Base-by-base conservation (phyloP, 2,113 vertebrate genomes). In the Heliornis fulica region DNA sequence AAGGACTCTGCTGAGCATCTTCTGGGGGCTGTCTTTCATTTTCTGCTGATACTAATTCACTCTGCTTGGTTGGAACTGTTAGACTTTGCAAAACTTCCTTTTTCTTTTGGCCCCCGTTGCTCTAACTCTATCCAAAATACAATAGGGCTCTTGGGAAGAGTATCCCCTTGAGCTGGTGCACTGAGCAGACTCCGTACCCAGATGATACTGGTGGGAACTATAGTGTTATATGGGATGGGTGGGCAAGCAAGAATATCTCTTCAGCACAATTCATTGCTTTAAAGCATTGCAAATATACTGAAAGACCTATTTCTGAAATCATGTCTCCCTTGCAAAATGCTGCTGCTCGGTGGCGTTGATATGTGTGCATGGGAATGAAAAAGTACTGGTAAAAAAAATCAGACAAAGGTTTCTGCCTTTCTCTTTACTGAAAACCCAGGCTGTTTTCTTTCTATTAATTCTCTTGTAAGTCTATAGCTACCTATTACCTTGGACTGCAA, bases 361-460 rank as follows among this genome's bases (percentile, higher is more conserved):
- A 20, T 90, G 48, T 50, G 70, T 48, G 61, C 45, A 64, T 6
- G 61, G 60, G 56, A 22, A 89, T 72, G 56, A 71, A 57, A 69
- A 89, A 87, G 72, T 43, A 66, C 23, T n/a, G 28, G 51, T 22
- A 41, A 92, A 85, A 93, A 46, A 46, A 46, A 46, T 48, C 68
- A 43, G 87, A 36, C 13, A 38, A 48, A 71, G 45, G 22, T 75
- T 87, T 74, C 60, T 85, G 32, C 57, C 34, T 77, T 85, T 74
- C n/a, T 7, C n/a, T 56, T 66, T 29, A 18, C 60, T 69, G 78
- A 82, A 91, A 83, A 50, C 21, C 8, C 31, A 31, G 48, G 61
- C 34, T 70, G 43, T 86, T 90, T 94, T 63, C 78, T 68, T 74
- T 80, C 85, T 87, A 76, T 92, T 94, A 80, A 71, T 81, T 94